Percentiles rank a stretch among this genome's conserved stretches.
phyloP scores from a whole-genome alignment of 2,888 invertebrate species.

The Hypercompe scribonia region DNA sequence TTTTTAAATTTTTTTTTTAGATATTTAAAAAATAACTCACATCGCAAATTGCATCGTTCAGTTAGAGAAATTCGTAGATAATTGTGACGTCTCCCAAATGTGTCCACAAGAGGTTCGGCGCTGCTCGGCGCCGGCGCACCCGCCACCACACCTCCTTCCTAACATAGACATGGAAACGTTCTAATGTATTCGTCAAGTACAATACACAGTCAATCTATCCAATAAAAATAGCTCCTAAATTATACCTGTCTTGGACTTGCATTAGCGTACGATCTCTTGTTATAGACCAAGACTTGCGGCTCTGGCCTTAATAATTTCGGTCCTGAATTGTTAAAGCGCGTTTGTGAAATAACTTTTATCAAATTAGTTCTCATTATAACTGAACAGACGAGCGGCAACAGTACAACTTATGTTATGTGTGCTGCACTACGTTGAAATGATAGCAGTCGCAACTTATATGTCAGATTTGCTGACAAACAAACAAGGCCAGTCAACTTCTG shows the following conservation, averaged over 20 bases:
- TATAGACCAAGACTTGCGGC: slow-evolving; percentile 7
- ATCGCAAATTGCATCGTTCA: slow-evolving; percentile 98
- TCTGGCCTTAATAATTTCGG: slow-evolving; percentile 21
- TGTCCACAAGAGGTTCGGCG: slow-evolving; percentile 89
- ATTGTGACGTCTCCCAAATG: slow-evolving; percentile 94
- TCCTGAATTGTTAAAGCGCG: slow-evolving; percentile 30
- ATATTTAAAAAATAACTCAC: slow-evolving; percentile 86
- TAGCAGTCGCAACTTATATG: neutral
- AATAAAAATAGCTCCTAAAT: slow-evolving; percentile 3
- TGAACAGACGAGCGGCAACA: neutral
- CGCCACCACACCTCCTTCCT: slow-evolving; percentile 31
- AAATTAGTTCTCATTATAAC: slow-evolving; percentile 36
- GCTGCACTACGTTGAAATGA: neutral
- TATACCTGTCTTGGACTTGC: slow-evolving; percentile 28
- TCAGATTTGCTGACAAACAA: slow-evolving; percentile 3
- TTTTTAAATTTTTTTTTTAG: neutral
- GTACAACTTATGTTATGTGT: neutral
- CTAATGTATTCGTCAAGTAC: neutral
- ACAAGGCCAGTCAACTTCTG: neutral
- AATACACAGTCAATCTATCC: neutral
- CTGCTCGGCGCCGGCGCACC: slow-evolving; percentile 23
- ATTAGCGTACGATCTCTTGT: slow-evolving; percentile 32
- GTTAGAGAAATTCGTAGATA: slow-evolving; percentile 98
- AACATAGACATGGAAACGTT: slow-evolving; percentile 2
- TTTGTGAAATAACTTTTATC: slow-evolving; percentile 34